These are phyloP conservation scores for Onchidella celtica DNA, from an alignment of 2,888 invertebrate genomes.

Conservation along the genomic window DNA sequence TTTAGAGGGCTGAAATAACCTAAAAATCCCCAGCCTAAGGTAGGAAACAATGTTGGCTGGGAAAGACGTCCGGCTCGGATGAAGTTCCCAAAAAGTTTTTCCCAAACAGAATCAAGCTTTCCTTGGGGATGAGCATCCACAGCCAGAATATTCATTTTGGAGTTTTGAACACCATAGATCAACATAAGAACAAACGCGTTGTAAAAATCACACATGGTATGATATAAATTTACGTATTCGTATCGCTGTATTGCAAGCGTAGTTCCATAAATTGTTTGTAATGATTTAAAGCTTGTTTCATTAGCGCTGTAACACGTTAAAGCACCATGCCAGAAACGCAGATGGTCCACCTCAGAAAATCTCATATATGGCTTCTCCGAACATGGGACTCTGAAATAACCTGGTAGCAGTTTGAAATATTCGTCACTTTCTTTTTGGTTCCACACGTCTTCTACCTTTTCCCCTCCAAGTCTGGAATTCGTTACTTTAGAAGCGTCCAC, in stretches of 20 bases:
- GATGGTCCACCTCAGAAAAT: constrained; percentile 11
- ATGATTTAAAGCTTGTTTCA: not conserved
- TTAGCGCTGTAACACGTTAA: constrained; percentile 20
- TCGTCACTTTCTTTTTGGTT: constrained; percentile 65
- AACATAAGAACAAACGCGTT: constrained; percentile 70
- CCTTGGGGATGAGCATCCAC: constrained; percentile 77
- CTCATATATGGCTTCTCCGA: not conserved
- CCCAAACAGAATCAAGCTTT: constrained; percentile 73
- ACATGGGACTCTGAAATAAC: constrained; percentile 65
- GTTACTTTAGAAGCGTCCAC: constrained; percentile 10
- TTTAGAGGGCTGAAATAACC: constrained; percentile 76
- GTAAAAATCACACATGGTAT: constrained; percentile 75
- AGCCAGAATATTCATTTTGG: constrained; percentile 69
- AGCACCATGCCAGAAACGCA: not conserved
- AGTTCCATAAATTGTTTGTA: constrained; percentile 42
- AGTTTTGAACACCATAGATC: constrained; percentile 59
- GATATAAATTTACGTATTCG: constrained; percentile 76
- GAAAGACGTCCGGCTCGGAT: constrained; percentile 63
- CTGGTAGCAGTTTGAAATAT: constrained; percentile 58
- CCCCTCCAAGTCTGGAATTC: constrained; percentile 39
- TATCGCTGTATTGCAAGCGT: constrained; percentile 71
- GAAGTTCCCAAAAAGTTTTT: constrained; percentile 70
- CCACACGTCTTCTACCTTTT: constrained; percentile 55
- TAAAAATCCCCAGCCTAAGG: constrained; percentile 71
- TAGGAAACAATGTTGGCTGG: constrained; percentile 57